These are phyloP conservation scores for Euzophera pinguis DNA, from an alignment of 2,888 invertebrate species.

Conservation along the genomic window DNA sequence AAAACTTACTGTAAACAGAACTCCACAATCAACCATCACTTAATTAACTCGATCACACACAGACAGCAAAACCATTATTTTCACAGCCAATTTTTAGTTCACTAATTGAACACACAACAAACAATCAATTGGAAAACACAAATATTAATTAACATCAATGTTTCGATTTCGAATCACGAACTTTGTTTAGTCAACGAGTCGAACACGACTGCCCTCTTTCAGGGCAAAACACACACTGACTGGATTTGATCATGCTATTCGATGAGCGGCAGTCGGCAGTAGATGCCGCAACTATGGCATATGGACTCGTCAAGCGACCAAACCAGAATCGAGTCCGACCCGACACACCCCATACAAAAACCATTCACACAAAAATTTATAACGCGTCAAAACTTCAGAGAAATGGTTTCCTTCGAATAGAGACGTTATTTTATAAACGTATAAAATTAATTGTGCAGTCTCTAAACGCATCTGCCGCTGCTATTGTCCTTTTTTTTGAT, in stretches of 20 bases:
- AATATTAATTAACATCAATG: slow-evolving; percentile 11
- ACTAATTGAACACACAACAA: slow-evolving; percentile 10
- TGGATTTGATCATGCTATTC: not conserved
- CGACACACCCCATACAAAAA: slow-evolving; percentile 44
- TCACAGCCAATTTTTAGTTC: slow-evolving; percentile 5
- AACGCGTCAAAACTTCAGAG: slow-evolving; percentile 74
- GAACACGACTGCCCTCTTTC: not conserved
- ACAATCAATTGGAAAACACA: slow-evolving; percentile 8
- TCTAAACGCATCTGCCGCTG: slow-evolving; percentile 63
- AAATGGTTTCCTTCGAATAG: slow-evolving; percentile 75
- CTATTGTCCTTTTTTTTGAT: slow-evolving; percentile 54
- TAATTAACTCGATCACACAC: slow-evolving; percentile 7
- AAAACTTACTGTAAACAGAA: slow-evolving; percentile 5
- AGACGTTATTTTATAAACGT: slow-evolving; percentile 64
- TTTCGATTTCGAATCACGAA: slow-evolving; percentile 2
- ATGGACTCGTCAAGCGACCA: slow-evolving; percentile 32
- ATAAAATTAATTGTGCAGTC: slow-evolving; percentile 74
- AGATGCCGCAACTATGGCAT: slow-evolving; percentile 32
- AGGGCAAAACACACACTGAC: not conserved
- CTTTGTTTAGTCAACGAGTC: not conserved
- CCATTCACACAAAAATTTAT: slow-evolving; percentile 68
- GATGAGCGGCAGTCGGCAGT: not conserved
- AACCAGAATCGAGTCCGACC: slow-evolving; percentile 18
- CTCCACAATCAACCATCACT: slow-evolving; percentile 2
- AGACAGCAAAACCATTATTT: slow-evolving; percentile 5